Base-by-base conservation (phyloP, 2,797 vertebrate species). In the Oryzias dopingdopingensis region DNA sequence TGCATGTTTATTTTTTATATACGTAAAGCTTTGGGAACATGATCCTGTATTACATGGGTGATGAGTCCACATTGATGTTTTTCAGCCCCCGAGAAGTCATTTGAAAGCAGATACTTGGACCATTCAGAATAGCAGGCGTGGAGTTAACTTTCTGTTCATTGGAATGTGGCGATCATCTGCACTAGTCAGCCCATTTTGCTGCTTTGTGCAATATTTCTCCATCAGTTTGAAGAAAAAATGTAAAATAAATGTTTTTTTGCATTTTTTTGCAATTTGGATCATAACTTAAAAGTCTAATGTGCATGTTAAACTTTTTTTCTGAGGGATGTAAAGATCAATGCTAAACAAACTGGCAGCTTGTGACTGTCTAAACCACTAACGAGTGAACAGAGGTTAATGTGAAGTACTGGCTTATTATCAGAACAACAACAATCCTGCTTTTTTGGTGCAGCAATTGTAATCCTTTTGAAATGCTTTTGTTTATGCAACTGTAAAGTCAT, bases 1-100 rank as follows among this genome's bases (percentile, higher is more conserved):
- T 74, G 82, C 81, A 80, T 82, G 81, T 29, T 40, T 70, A 37
- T 37, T 37, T 37, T 32, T 12, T 13, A 12, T 12, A 37, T 37
- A 12, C 8, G 3, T 13, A 53, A 20, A 17, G 54, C 23, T 49
- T 58, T 61, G 58, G 3, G 69, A 63, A 70, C 15, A 62, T 82
- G 70, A 84, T 66, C 64, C 69, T 76, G 75, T 71, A 49, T 12
- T 17, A 49, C 62, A 67, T 71, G 76, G 70, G 67, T 77, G 76
- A 78, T 76, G 78, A 61, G 57, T 64, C 52, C 18, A 59, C 32
- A 60, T 16, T 49, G 37, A 41, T 47, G 55, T 67, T 70, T 76
- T 69, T 59, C 23, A 12, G 54, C 44, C 65, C 50, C 49, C 57
- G 56, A 58, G 62, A 42, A 63, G 51, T 42, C 46, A 63, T 42